Evolutionary conservation across 2,797 vertebrate species (phyloP).

Genomic region (Myotis pilosus): DNA sequence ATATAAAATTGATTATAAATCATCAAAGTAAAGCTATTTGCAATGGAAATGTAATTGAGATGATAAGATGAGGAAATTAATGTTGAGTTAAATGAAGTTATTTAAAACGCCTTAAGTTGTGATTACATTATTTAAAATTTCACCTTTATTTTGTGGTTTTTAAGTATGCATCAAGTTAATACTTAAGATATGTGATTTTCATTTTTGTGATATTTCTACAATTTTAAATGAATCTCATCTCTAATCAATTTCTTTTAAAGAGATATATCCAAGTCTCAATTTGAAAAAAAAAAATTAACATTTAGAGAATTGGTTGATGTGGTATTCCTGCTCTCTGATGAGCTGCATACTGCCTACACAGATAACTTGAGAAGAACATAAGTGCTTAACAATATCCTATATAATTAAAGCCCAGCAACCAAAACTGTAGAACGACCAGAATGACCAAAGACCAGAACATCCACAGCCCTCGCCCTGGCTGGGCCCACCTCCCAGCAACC

Average conservation of each 20-base stretch:
- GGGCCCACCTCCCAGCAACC: too few species aligned
- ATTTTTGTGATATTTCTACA: not conserved
- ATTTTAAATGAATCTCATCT: slow-evolving; percentile 41
- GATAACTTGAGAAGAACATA: not conserved
- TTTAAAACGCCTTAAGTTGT: slow-evolving; percentile 65
- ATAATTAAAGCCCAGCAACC: not conserved
- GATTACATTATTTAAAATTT: slow-evolving; percentile 71
- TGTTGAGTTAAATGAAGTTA: slow-evolving; percentile 74
- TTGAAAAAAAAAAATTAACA: not conserved
- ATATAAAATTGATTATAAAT: slow-evolving; percentile 76
- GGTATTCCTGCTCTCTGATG: not conserved
- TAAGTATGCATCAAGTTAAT: slow-evolving; percentile 28
- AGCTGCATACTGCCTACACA: not conserved
- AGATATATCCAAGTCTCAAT: not conserved
- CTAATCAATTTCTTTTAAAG: not conserved
- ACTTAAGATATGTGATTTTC: slow-evolving; percentile 46
- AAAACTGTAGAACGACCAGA: too few species aligned
- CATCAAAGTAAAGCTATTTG: slow-evolving; percentile 75
- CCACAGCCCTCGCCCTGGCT: too few species aligned
- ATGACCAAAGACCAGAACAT: too few species aligned
- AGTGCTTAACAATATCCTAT: not conserved
- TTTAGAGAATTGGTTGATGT: not conserved
- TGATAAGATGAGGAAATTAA: slow-evolving; percentile 72
- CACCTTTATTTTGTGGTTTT: slow-evolving; percentile 47
- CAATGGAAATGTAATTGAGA: slow-evolving; percentile 79